Evolutionary conservation across 2,113 vertebrate species (phyloP), one percentile per base, ranked within the genome.

Genomic region (Picathartes gymnocephalus): DNA sequence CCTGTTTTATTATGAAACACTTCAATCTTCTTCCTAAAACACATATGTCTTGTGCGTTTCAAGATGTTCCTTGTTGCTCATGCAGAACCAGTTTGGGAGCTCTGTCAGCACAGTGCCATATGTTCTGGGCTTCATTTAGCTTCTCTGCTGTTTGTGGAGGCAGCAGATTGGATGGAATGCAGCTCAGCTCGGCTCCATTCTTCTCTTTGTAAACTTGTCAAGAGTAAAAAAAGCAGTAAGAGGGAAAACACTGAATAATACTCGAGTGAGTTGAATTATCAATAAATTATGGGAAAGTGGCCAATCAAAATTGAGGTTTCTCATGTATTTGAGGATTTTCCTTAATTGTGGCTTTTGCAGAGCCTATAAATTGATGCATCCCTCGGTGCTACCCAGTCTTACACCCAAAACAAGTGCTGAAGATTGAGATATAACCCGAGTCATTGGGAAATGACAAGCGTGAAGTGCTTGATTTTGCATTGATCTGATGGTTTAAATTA

Each of bases 1-100:
- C 98, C 98, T 98, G 96, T 92, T 98, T 98, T 98, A 98, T 98
- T 98, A 97, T 98, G 97, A 98, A 98, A 98, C 98, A 98, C 96
- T 98, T 97, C 97, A 97, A 97, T 97, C 97, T 98, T 97, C 97
- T 96, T 93, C 94, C 97, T 96, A 96, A 98, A 98, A 98, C 98
- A 98, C 98, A 98, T 98, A 98, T 98, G 98, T 97, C 97, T 97
- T 95, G 83, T 93, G 82, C 90, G 77, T 96, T 98, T 98, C 98
- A 98, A 98, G 98, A 98, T 98, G 98, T 97, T 98, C 96, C 97
- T 95, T 82, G 94, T 95, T 98, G 97, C 96, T 97, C 91, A 74
- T 80, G 97, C 95, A 96, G 95, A 97, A 92, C 97, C 58, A 12
- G 95, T 96, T 97, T 96, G 97, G 88, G 94, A 96, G 93, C 93